phyloP scores from a whole-genome alignment of 2,797 vertebrate genomes.

The Gobionotothen gibberifrons region DNA sequence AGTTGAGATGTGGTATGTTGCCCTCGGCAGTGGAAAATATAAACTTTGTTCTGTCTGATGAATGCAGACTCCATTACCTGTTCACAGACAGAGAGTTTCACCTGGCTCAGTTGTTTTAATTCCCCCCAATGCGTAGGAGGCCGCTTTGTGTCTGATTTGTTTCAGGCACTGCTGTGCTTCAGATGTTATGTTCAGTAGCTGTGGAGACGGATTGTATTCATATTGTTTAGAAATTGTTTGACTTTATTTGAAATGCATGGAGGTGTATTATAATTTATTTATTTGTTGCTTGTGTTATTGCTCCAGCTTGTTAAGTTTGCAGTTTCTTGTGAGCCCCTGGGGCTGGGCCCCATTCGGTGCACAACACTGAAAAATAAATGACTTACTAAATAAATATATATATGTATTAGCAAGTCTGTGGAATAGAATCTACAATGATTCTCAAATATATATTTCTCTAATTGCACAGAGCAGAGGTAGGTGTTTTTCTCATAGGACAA shows the following conservation, averaged over 20 bases:
- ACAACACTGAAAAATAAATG: background rate
- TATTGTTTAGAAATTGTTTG: background rate
- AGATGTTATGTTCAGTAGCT: background rate
- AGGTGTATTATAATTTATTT: background rate
- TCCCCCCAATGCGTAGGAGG: background rate
- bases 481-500: constrained; percentile 23
- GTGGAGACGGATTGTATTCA: background rate
- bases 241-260: background rate
- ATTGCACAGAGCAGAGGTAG: constrained; percentile 60
- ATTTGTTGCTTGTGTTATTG: background rate
- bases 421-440: constrained; percentile 36
- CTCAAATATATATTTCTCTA: constrained; percentile 41
- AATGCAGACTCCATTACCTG: too few relatives aligned
- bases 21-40: too few relatives aligned
- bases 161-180: background rate
- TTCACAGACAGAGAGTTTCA: too few relatives aligned
- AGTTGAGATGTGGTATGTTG: too few relatives aligned
- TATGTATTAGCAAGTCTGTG: constrained; percentile 8
- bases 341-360: background rate
- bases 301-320: background rate
- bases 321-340: background rate
- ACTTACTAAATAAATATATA: too few relatives aligned
- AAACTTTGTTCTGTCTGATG: too few relatives aligned
- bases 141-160: background rate
- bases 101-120: too few relatives aligned